Conservation (phyloP, 1,140 invertebrate species). For the Pinna nobilis region DNA sequence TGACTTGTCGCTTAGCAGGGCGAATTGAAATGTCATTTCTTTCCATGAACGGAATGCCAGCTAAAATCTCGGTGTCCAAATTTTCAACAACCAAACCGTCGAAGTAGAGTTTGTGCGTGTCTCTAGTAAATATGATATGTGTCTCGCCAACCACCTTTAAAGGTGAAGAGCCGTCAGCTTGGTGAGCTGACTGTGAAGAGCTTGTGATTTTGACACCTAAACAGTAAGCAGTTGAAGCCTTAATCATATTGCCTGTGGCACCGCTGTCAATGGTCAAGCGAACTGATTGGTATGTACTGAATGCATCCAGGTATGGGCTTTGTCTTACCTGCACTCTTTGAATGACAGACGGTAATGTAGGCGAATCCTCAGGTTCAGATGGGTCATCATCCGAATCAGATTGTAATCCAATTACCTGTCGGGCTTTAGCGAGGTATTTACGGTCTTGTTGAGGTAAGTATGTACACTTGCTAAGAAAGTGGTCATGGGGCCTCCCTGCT, state of each 20-base stretch:
- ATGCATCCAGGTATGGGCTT: constrained; percentile 19
- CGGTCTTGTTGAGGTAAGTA: constrained; percentile 30
- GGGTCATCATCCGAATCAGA: too few relatives aligned
- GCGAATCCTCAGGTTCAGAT: not conserved
- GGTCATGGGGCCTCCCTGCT: not conserved
- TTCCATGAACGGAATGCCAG: constrained; percentile 10
- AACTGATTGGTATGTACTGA: not conserved
- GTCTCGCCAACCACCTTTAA: constrained; percentile 23
- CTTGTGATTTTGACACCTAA: not conserved
- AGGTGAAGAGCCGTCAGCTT: constrained; percentile 36
- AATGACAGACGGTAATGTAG: not conserved
- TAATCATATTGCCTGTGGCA: constrained; percentile 25
- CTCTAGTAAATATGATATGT: constrained; percentile 15
- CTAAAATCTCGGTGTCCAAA: constrained; percentile 20
- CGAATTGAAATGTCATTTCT: constrained; percentile 10
- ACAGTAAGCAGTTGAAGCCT: not conserved
- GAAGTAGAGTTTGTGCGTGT: constrained; percentile 7
- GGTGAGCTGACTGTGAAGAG: constrained; percentile 28
- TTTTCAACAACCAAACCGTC: constrained; percentile 30
- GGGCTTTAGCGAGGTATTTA: constrained; percentile 11
- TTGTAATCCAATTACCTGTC: not conserved
- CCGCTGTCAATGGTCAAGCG: constrained; percentile 25
- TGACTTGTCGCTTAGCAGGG: not conserved
- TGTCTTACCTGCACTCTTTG: not conserved
- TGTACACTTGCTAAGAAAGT: constrained; percentile 32